Percentiles rank a stretch among this genome's conserved stretches.
Conservation (phyloP, 2,888 invertebrate species). For the Dolichopus griseipennis region DNA sequence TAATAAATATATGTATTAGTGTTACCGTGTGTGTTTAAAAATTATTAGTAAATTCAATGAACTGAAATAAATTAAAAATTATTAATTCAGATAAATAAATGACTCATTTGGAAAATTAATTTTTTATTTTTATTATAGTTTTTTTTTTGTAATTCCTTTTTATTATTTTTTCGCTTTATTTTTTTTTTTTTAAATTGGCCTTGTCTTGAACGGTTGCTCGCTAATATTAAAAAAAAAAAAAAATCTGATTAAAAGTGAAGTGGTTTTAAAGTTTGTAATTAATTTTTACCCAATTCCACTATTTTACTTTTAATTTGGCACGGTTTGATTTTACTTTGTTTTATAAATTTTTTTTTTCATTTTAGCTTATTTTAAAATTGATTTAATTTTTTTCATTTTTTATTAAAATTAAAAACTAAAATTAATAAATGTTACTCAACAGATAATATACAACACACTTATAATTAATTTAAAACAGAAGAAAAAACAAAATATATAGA, state of each 20-base stretch:
- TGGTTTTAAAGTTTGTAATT: neutral
- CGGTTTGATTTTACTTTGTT: neutral
- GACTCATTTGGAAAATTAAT: neutral
- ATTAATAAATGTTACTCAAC: neutral
- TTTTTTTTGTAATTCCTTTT: too few relatives aligned
- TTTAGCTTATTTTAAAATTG: too few relatives aligned
- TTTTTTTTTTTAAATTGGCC: neutral
- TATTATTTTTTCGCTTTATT: too few relatives aligned
- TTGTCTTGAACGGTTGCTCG: neutral
- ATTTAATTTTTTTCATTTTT: neutral
- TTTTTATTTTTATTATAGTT: neutral
- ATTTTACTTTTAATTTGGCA: neutral
- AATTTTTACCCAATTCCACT: conserved; percentile 3
- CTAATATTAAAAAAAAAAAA: neutral
- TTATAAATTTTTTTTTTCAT: too few relatives aligned
- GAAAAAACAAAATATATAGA: neutral
- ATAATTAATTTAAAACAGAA: neutral
- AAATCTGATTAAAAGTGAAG: neutral
- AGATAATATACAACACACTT: neutral
- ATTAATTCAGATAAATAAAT: neutral
- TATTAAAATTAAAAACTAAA: neutral
- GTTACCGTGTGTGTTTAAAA: too few relatives aligned
- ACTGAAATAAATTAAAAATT: neutral
- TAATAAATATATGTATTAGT: too few relatives aligned
- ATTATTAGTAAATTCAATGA: neutral